Evolutionary conservation across 2,888 invertebrate species (phyloP).

Genomic region (Scaptomyza cyrtandrae): DNA sequence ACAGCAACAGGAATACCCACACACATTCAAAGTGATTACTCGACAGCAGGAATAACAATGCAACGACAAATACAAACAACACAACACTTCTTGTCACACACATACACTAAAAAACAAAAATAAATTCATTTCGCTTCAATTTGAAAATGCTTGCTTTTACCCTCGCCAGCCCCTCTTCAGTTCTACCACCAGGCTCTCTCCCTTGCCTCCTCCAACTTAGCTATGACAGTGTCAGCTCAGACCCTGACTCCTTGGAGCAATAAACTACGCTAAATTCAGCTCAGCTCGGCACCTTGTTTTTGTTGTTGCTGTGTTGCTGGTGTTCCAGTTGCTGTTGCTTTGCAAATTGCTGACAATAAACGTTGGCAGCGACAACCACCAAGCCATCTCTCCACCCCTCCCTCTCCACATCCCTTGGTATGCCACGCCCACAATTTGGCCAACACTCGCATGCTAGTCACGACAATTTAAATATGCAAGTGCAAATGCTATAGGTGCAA

Average conservation of each 20-base stretch:
- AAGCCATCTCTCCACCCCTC: constrained; percentile 4
- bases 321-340: constrained; percentile 61
- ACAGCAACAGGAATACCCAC: constrained; percentile 50
- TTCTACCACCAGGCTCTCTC: background rate
- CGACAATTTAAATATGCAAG: constrained; percentile 67
- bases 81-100: constrained; percentile 20
- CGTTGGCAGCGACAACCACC: constrained; percentile 64
- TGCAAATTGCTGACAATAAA: constrained; percentile 81
- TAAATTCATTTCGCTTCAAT: constrained; percentile 75
- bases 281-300: constrained; percentile 47
- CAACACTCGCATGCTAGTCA: constrained; percentile 45
- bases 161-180: background rate
- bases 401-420: too few relatives aligned
- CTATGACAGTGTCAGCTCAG: constrained; percentile 52
- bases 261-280: constrained; percentile 80
- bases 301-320: constrained; percentile 24
- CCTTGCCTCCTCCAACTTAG: constrained; percentile 19
- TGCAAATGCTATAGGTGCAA: constrained; percentile 70
- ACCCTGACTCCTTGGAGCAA: constrained; percentile 73
- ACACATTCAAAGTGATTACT: constrained; percentile 68
- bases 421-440: constrained; percentile 12
- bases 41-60: constrained; percentile 70
- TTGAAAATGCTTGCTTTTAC: constrained; percentile 54
- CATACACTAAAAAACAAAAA: constrained; percentile 53
- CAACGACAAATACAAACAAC: constrained; percentile 43